phyloP scores from a whole-genome alignment of 1,140 invertebrate species.

The Caenorhabditis tropicalis region DNA sequence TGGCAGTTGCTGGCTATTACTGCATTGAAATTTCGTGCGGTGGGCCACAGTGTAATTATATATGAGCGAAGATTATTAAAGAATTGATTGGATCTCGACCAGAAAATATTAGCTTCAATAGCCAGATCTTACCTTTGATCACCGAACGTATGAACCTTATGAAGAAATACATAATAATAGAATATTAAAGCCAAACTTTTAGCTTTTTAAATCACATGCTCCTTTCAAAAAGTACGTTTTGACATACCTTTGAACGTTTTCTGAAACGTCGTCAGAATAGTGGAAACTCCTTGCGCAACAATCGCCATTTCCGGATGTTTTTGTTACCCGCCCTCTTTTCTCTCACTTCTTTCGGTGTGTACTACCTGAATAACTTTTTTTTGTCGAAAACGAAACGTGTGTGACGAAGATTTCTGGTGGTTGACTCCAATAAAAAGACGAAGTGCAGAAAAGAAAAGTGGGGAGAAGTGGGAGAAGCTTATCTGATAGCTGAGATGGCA shows the following conservation, averaged over 20 bases:
- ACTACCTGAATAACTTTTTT: conserved; percentile 19
- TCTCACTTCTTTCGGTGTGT: background rate
- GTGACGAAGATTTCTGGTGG: background rate
- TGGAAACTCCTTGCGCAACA: conserved; percentile 29
- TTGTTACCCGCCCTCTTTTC: background rate
- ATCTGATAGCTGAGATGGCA: conserved; percentile 9
- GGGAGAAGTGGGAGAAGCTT: background rate
- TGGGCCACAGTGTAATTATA: conserved; percentile 6
- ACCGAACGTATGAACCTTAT: background rate
- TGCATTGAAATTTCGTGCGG: conserved; percentile 6
- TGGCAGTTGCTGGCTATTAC: conserved; percentile 16
- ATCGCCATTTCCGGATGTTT: conserved; percentile 40
- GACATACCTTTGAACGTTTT: conserved; percentile 42
- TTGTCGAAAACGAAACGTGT: background rate
- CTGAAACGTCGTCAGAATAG: conserved; percentile 20
- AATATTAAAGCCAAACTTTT: background rate
- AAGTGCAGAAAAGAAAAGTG: background rate
- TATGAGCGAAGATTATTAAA: conserved; percentile 26
- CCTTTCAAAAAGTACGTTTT: conserved; percentile 10
- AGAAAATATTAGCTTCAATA: too few species aligned
- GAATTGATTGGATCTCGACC: too few species aligned
- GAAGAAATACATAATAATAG: background rate
- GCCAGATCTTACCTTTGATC: background rate
- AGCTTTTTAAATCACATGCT: background rate
- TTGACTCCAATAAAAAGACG: background rate